Base-by-base conservation (phyloP, 2,113 vertebrate genomes). In the Scolopax mira region DNA sequence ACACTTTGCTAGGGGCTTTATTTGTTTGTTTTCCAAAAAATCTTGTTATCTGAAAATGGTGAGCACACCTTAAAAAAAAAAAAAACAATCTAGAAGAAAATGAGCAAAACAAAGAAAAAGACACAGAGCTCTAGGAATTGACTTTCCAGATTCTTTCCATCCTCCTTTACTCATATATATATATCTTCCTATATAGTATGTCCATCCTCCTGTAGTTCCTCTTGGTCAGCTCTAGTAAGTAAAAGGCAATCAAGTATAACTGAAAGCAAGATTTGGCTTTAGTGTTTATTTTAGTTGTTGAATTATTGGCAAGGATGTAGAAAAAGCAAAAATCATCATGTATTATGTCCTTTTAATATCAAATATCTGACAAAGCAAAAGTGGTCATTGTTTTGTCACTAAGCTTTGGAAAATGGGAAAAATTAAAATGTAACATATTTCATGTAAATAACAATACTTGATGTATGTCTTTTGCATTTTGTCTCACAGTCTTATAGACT, bases 21-120 rank as follows among this genome's bases (percentile, higher is more conserved):
- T 84, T 66, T 77, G 52, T 67, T 94, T 90, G 42, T 87, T 91
- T 86, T 86, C 60, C 81, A 48, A 78, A 70, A 89, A 86, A 39
- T 49, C 2, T 54, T 79, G 16, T 64, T 66, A 54, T 49, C 41
- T 87, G 44, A 61, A 89, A 89, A 89, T 44, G 12, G 11, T 75
- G 33, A 81, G 18, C 37, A 44, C 24, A 58, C 19, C 33, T 85
- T 73, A 60, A 66, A 89, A 69, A 22, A 44, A 15, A 48, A 48
- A 48, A 4, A 23, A 23, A 48, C 46, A 48, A 48, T 31, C n/a
- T 55, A 65, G 52, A 75, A 65, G 57, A 88, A 35, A 82, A 62
- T 66, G 14, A 49, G 33, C 5, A 13, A 15, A 41, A 2, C 52
- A 31, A 30, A 35, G 58, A 25, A n/a, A 14, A 35, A 35, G 33